A percentile compares a stretch with the other conserved stretches of the same genome.
These are phyloP conservation scores for Tapirus indicus DNA, from an alignment of 2,797 vertebrate species.

Conservation along the genomic window DNA sequence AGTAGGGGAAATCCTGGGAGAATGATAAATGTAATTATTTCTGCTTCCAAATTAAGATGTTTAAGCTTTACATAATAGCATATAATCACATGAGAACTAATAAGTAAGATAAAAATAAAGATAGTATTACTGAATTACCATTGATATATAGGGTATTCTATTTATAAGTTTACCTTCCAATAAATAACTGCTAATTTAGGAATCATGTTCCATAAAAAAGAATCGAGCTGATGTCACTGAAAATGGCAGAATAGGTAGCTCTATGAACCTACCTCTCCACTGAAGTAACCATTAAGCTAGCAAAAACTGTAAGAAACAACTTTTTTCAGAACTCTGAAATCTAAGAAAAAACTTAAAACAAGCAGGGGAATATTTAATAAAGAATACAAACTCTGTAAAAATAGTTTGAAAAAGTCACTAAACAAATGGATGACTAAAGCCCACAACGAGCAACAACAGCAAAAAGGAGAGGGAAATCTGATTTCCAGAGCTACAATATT, in stretches of 20 bases:
- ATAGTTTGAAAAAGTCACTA: neutral
- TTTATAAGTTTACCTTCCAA: neutral
- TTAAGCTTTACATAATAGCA: neutral
- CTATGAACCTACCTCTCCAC: neutral
- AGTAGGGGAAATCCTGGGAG: neutral
- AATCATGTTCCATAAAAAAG: neutral
- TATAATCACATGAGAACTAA: neutral
- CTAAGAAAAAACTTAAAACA: neutral
- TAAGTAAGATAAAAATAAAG: neutral
- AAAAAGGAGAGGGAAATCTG: neutral
- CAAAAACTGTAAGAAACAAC: neutral
- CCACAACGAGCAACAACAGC: neutral
- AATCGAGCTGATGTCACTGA: neutral
- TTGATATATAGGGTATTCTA: neutral
- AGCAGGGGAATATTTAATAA: neutral
- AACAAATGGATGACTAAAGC: neutral
- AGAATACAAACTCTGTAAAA: neutral
- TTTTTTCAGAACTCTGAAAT: neutral
- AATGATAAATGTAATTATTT: neutral
- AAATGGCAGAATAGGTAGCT: neutral
- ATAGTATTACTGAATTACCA: neutral
- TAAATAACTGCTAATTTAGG: neutral
- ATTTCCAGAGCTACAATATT: slow-evolving; percentile 19
- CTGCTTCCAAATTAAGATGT: neutral
- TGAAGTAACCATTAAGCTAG: neutral